These are phyloP conservation scores for Tragelaphus scriptus DNA, from an alignment of 2,113 vertebrate species.

Conservation along the genomic window DNA sequence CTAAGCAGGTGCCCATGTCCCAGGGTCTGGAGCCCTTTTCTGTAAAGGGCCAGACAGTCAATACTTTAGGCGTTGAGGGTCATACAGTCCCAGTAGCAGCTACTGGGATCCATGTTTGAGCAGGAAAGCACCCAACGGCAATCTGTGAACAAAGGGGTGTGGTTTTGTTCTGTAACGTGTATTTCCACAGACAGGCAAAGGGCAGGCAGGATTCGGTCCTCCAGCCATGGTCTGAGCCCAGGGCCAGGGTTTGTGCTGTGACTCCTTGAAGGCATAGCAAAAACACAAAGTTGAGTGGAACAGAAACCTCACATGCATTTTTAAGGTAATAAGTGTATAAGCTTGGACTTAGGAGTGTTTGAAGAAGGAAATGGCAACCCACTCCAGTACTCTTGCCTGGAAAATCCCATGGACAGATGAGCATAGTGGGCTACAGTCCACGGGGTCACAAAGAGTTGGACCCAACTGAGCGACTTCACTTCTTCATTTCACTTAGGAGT, in stretches of 20 bases:
- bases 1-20: not conserved
- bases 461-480: too few relatives aligned
- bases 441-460: too few relatives aligned
- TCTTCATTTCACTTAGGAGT: too few relatives aligned
- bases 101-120: rapidly evolving
- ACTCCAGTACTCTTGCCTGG: too few relatives aligned
- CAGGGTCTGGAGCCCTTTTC: not conserved
- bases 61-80: not conserved
- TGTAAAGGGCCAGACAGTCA: not conserved
- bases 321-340: not conserved
- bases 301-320: rapidly evolving
- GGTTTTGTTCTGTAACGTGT: too few relatives aligned
- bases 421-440: too few relatives aligned
- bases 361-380: too few relatives aligned
- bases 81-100: rapidly evolving
- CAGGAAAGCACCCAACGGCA: not conserved
- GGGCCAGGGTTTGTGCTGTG: not conserved
- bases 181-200: not conserved
- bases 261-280: not conserved
- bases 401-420: too few relatives aligned
- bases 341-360: not conserved
- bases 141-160: too few relatives aligned
- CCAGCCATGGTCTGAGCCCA: not conserved
- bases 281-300: not conserved
- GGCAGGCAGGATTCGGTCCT: not conserved